phyloP scores from a whole-genome alignment of 2,797 vertebrate genomes.

The Thaleichthys pacificus region DNA sequence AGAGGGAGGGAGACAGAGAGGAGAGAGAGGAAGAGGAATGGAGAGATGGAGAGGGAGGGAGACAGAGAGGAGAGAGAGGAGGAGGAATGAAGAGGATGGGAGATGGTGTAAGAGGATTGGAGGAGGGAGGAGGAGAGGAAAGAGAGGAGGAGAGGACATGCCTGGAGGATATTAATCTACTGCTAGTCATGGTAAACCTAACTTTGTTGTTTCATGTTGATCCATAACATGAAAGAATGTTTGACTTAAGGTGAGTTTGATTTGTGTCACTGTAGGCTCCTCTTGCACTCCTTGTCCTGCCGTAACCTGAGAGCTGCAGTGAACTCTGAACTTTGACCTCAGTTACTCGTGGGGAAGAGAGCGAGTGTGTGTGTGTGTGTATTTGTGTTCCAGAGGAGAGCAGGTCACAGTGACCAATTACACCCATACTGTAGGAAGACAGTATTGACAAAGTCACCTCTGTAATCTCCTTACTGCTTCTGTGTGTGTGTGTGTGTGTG shows the following conservation, averaged over 20 bases:
- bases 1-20: no score
- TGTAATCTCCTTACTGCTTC: slow-evolving; percentile 12
- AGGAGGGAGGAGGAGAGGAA: slow-evolving; percentile 32
- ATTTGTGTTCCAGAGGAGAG: background rate
- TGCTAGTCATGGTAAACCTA: no score
- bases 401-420: slow-evolving; percentile 12
- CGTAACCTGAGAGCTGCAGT: slow-evolving; percentile 34
- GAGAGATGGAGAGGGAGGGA: background rate
- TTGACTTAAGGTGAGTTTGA: no score
- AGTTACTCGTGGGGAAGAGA: background rate
- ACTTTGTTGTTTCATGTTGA: no score
- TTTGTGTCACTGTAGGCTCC: slow-evolving; percentile 13
- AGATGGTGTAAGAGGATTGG: background rate
- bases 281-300: slow-evolving; percentile 52
- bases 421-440: slow-evolving; percentile 10
- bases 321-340: background rate
- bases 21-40: no score
- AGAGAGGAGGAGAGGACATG: background rate
- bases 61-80: slow-evolving; percentile 43
- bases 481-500: slow-evolving; percentile 12
- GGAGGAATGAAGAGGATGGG: slow-evolving; percentile 9
- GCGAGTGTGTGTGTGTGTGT: background rate
- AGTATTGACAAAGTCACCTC: slow-evolving; percentile 12
- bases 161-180: slow-evolving; percentile 55
- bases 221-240: no score